phyloP scores from a whole-genome alignment of 2,113 vertebrate species.

The Acrocephalus kingi region DNA sequence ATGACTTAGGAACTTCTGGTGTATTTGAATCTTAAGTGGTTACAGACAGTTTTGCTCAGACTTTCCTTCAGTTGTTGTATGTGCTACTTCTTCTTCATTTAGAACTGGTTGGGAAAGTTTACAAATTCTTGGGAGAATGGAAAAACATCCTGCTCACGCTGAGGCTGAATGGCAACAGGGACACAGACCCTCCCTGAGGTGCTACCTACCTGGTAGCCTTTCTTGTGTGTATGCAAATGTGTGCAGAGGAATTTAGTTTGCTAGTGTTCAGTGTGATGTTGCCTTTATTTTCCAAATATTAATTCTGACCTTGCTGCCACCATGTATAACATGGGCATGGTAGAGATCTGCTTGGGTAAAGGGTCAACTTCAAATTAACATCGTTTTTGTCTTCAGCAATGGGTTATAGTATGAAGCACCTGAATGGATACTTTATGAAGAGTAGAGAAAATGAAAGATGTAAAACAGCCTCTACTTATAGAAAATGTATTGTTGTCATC shows the following conservation, averaged over 20 bases:
- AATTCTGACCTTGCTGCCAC: not conserved
- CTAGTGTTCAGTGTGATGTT: not conserved
- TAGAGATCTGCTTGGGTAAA: not conserved
- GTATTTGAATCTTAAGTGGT: slow-evolving; percentile 35
- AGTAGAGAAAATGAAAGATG: not conserved
- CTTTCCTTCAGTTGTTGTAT: not conserved
- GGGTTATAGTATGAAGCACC: not conserved
- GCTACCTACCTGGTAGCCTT: not conserved
- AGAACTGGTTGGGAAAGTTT: not conserved
- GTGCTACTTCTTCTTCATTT: not conserved
- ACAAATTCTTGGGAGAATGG: not conserved
- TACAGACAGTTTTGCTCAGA: slow-evolving; percentile 41
- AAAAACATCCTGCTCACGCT: not conserved
- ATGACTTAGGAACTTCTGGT: slow-evolving; percentile 55
- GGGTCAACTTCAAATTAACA: not conserved
- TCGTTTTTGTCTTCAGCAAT: not conserved
- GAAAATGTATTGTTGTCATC: not conserved
- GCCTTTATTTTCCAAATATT: not conserved
- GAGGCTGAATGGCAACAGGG: not conserved
- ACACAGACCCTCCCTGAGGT: not conserved
- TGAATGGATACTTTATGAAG: not conserved
- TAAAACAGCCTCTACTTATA: not conserved
- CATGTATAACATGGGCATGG: not conserved
- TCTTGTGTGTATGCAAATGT: not conserved
- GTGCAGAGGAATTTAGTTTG: not conserved